Evolutionary conservation across 1,140 invertebrate genomes (phyloP).

Genomic region (Tetramorium parvispinum): DNA sequence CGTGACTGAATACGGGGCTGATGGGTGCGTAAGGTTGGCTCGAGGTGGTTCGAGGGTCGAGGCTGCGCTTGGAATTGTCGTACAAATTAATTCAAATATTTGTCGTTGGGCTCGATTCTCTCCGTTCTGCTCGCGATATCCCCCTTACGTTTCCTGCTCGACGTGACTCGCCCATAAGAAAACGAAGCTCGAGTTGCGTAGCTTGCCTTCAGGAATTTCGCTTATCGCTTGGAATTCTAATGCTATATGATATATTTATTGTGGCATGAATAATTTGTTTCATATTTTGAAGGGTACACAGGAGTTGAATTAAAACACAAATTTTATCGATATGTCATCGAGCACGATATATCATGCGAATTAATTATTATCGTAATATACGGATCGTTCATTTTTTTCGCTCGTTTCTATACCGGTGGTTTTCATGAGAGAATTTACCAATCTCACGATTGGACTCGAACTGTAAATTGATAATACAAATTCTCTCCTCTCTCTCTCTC

Average conservation of each 20-base stretch:
- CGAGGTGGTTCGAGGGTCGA: slow-evolving; percentile 64
- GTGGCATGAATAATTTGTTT: background rate
- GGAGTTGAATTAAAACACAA: background rate
- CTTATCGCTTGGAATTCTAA: background rate
- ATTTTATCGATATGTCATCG: background rate
- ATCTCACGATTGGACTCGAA: no score
- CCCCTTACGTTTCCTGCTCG: background rate
- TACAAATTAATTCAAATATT: slow-evolving; percentile 75
- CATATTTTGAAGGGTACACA: background rate
- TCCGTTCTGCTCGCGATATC: background rate
- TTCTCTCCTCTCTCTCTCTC: background rate
- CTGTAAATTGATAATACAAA: slow-evolving; percentile 36
- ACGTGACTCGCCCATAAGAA: slow-evolving; percentile 26
- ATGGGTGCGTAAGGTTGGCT: slow-evolving; percentile 68
- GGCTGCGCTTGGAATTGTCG: slow-evolving; percentile 65
- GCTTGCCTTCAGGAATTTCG: background rate
- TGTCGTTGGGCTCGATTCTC: slow-evolving; percentile 65
- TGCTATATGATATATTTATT: background rate
- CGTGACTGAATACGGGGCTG: slow-evolving; percentile 71
- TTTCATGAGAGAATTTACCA: slow-evolving; percentile 3
- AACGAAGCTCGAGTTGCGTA: background rate
- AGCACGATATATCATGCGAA: background rate
- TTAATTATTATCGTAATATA: slow-evolving; percentile 22
- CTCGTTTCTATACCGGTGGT: background rate
- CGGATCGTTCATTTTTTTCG: background rate